Evolutionary conservation across 1,140 invertebrate genomes (phyloP).

Genomic region (Heliconius nattereri): DNA sequence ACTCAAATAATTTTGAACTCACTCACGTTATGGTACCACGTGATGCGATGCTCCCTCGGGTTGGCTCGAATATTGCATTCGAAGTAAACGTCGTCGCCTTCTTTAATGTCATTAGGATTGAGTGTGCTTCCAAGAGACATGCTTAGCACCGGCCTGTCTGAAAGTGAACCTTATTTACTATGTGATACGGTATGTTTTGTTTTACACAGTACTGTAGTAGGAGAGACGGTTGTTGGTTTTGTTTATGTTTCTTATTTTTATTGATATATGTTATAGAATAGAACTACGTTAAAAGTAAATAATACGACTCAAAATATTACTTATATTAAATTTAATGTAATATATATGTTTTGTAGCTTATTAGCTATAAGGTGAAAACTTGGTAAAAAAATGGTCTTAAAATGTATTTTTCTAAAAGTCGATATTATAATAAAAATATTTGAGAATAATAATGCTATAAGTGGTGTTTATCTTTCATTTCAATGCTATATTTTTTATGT

Average conservation of each 20-base stretch:
- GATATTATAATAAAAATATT: too few species aligned
- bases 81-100: conserved; percentile 83
- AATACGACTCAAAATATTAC: too few species aligned
- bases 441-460: too few species aligned
- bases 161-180: conserved; percentile 25
- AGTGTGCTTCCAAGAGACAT: conserved; percentile 92
- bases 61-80: conserved; percentile 94
- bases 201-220: neutral
- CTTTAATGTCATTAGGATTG: conserved; percentile 92
- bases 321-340: too few species aligned
- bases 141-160: conserved; percentile 92
- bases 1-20: conserved; percentile 34
- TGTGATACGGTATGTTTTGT: neutral
- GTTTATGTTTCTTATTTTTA: too few species aligned
- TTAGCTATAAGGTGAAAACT: too few species aligned
- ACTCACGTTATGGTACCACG: conserved; percentile 92
- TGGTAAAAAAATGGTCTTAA: neutral
- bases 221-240: neutral
- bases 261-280: too few species aligned
- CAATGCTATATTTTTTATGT: too few species aligned
- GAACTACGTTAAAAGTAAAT: too few species aligned
- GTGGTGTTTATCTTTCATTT: too few species aligned
- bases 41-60: conserved; percentile 90
- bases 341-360: too few species aligned
- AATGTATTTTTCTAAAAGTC: neutral